Conservation (phyloP, 2,113 vertebrate species). For the Ochotona curzoniae region DNA sequence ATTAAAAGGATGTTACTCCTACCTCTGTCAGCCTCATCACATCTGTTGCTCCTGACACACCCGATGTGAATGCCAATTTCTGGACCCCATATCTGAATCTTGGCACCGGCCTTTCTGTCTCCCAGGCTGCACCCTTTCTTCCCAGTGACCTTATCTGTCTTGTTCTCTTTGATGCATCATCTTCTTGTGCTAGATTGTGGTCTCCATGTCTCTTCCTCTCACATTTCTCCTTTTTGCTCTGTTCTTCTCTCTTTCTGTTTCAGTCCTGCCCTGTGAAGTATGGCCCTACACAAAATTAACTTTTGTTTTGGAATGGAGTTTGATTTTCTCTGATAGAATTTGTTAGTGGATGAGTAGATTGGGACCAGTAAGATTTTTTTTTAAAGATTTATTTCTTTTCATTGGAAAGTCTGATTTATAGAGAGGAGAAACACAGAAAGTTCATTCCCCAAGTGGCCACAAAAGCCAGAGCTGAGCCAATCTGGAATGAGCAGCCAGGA, state of each 20-base stretch:
- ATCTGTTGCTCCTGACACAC: background rate
- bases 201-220: background rate
- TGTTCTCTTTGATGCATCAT: background rate
- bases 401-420: no score
- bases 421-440: no score
- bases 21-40: background rate
- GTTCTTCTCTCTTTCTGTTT: conserved; percentile 12
- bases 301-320: conserved; percentile 16
- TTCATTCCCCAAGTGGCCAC: no score
- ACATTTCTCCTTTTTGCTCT: background rate
- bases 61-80: background rate
- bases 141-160: background rate
- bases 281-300: conserved; percentile 7
- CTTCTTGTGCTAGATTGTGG: background rate
- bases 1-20: background rate
- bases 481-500: no score
- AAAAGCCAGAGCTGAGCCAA: no score
- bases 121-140: background rate
- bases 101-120: background rate
- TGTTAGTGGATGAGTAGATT: background rate
- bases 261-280: background rate
- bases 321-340: conserved; percentile 10
- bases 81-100: background rate
- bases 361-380: background rate
- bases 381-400: background rate